Base-by-base conservation (phyloP, 2,888 invertebrate species). In the Drosophila eohydei region DNA sequence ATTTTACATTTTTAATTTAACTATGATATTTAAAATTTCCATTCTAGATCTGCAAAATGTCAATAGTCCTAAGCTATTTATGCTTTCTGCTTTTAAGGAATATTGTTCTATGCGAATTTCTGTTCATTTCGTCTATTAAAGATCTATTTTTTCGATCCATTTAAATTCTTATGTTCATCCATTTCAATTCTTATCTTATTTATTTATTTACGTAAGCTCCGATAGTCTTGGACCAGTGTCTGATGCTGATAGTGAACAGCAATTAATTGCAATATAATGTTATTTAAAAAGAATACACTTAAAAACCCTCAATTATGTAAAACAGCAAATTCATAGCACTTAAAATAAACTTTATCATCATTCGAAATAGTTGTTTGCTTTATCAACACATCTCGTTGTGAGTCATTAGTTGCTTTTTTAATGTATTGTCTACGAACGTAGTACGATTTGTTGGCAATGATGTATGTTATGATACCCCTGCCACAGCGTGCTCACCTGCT, bases 401-500 rank as follows among this genome's bases (percentile, higher is more conserved):
- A 70, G 51, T 75, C 69, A 70, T 48, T 8, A 3, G 14, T 30
- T 14, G 30, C 26, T 26, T 46, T 36, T 54, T 36, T 11, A 44
- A 30, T 56, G 48, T 36, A 55, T 28, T 36, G 51, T 48, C 16
- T 46, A 28, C 40, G 30, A 52, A 38, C 41, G 40, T 69, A 59
- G 48, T 54, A 28, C 14, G 48, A 60, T 16, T 41, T 52, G 61
- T 41, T 70, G 56, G 46, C 41, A 62, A 38, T 58, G 52, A 48
- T 70, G 34, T 46, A 48, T 70, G 34, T 46, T 60, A 21, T 46
- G 21, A 21, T 62, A 40, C 21, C 40, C 34, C 46, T 28, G 50
- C 38, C 34, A 21, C 9, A 26, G 43, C 68, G 76, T 32, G 48
- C 48, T 81, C 81, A 97, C 97, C 96, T 97, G 97, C 93, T 97